Base-by-base conservation (phyloP, 2,113 vertebrate genomes). In the Cyprinodon tularosa region DNA sequence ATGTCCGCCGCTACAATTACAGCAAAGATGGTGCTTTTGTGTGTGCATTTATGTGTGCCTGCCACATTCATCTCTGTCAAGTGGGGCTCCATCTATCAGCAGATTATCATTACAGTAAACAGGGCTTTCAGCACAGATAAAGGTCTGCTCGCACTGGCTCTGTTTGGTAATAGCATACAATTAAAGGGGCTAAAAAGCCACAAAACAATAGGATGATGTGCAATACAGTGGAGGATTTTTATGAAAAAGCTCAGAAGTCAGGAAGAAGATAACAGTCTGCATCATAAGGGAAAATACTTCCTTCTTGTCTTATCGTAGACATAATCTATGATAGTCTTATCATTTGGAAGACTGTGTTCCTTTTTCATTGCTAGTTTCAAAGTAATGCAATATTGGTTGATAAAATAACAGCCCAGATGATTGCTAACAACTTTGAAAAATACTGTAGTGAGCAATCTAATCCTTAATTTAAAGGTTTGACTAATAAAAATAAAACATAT, bases 81-180 rank as follows among this genome's bases (percentile, higher is more conserved):
- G 61, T 42, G 78, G 72, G 64, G 65, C 48, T 71, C 44, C 69
- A 83, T 89, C 86, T 68, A 84, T 89, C 80, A 86, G n/a, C 84
- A 75, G 65, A 62, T 68, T 53, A 77, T 84, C 81, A 84, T 90
- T 83, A 88, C 13, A 78, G 68, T 40, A 14, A 76, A 72, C 77
- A 10, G 9, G 45, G 82, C 84, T 90, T 83, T 88, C 78, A 86
- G 83, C 65, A 37, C 66, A 81, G 80, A 82, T 48, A 78, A 70
- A 76, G 77, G 61, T 75, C 81, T 78, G 71, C 65, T 75, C 57
- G 62, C 38, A 60, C 57, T 0, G 11, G 53, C 36, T 72, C 81
- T 84, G 69, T 66, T 62, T 45, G 77, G 22, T 90, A 87, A 88
- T 76, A 80, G 57, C 72, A 47, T 36, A 59, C 84, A 86, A 88